These are phyloP conservation scores for Dipodomys merriami DNA, from an alignment of 2,113 vertebrate genomes.

Conservation along the genomic window DNA sequence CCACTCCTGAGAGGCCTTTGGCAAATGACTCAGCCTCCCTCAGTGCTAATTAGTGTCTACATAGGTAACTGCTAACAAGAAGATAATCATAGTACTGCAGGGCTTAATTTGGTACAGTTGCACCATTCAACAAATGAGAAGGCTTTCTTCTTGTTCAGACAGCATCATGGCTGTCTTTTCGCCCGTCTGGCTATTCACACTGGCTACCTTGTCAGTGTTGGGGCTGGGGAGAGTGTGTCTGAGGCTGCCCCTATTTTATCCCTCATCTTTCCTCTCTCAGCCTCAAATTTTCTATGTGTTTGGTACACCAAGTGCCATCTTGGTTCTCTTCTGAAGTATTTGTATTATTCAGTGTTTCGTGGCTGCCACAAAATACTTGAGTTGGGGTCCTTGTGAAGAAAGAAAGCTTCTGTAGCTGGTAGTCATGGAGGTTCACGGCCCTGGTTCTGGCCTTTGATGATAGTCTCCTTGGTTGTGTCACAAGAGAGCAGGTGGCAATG, in stretches of 20 bases:
- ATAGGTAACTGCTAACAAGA: neutral
- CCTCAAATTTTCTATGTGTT: neutral
- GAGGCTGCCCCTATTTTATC: neutral
- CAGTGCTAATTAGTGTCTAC: neutral
- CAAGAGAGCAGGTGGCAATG: neutral
- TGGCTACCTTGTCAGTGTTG: neutral
- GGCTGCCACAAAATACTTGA: neutral
- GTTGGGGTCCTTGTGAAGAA: neutral
- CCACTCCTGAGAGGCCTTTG: neutral
- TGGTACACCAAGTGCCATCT: neutral
- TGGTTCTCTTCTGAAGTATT: neutral
- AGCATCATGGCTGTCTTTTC: rapidly evolving
- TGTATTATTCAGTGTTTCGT: neutral
- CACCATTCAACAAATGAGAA: rapidly evolving
- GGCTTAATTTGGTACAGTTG: rapidly evolving
- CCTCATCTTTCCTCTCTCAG: neutral
- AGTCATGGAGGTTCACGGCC: neutral
- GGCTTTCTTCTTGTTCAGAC: neutral
- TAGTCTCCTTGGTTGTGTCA: neutral
- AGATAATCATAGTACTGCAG: neutral
- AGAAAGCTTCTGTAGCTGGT: neutral
- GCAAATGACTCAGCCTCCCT: neutral
- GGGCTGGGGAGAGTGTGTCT: neutral
- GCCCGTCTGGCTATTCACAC: neutral
- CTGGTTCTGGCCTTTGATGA: too few relatives aligned